Percentiles rank a stretch among this genome's conserved stretches.
Conservation (phyloP, 2,888 invertebrate genomes). For the Tromatobia lineatoria region DNA sequence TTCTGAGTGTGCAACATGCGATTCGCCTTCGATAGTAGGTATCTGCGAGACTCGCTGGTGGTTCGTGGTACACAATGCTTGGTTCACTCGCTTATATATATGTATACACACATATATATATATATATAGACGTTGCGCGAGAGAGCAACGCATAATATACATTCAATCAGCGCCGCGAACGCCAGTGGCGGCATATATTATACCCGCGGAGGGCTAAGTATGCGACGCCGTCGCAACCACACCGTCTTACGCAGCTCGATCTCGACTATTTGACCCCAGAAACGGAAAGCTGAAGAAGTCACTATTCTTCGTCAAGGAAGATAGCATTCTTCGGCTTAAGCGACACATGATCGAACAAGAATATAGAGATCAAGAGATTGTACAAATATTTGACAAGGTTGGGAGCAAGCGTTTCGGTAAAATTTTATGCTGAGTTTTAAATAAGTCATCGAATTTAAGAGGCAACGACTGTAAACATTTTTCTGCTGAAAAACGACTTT, state of each 20-base stretch:
- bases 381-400: neutral
- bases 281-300: slow-evolving; percentile 22
- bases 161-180: slow-evolving; percentile 23
- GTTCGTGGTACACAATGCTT: slow-evolving; percentile 52
- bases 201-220: slow-evolving; percentile 55
- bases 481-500: no score
- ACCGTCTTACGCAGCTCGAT: slow-evolving; percentile 59
- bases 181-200: slow-evolving; percentile 37
- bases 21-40: slow-evolving; percentile 67
- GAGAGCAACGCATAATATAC: slow-evolving; percentile 28
- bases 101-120: neutral
- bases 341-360: neutral
- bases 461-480: no score
- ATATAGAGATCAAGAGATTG: neutral
- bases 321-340: neutral
- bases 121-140: slow-evolving; percentile 23
- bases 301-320: neutral
- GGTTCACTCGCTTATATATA: slow-evolving; percentile 24
- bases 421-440: no score
- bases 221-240: slow-evolving; percentile 61
- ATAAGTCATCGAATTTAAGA: no score
- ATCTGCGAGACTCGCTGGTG: slow-evolving; percentile 32
- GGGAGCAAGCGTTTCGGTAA: no score
- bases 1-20: slow-evolving; percentile 53
- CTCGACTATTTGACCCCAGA: slow-evolving; percentile 60